A percentile compares a stretch with the other conserved stretches of the same genome.
phyloP scores from a whole-genome alignment of 2,797 vertebrate species.

The Acanthurus lineatus region DNA sequence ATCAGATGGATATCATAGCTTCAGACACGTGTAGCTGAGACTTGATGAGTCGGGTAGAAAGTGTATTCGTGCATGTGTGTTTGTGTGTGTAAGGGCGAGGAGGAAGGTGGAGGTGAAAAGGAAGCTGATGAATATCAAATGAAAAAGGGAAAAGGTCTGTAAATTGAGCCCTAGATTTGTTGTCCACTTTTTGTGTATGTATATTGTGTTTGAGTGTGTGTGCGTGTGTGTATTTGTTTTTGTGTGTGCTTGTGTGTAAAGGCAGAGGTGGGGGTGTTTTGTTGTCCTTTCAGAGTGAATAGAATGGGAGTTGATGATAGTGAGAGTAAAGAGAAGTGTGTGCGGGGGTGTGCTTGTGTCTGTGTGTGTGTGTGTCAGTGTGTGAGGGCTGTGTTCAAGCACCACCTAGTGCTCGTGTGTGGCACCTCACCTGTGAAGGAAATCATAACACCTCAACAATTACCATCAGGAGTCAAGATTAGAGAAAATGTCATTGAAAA shows the following conservation, averaged over 20 bases:
- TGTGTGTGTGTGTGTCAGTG: conserved; percentile 18
- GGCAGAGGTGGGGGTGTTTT: conserved; percentile 60
- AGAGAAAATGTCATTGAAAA: background rate
- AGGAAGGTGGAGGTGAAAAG: conserved; percentile 57
- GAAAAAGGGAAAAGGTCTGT: conserved; percentile 76
- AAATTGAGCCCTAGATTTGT: conserved; percentile 66
- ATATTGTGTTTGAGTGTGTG: background rate
- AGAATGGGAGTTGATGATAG: conserved; percentile 66
- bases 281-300: conserved; percentile 70
- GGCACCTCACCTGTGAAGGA: conserved; percentile 76
- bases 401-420: conserved; percentile 91
- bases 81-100: conserved; percentile 36
- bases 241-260: conserved; percentile 36
- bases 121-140: conserved; percentile 77
- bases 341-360: conserved; percentile 32
- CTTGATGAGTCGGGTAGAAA: conserved; percentile 69
- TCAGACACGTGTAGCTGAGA: conserved; percentile 76
- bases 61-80: conserved; percentile 16
- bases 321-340: conserved; percentile 44
- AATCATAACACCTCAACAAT: conserved; percentile 43
- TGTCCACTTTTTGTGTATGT: conserved; percentile 42
- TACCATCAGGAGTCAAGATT: conserved; percentile 4
- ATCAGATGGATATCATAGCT: conserved; percentile 74
- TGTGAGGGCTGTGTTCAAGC: conserved; percentile 91
- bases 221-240: conserved; percentile 3